phyloP scores from a whole-genome alignment of 2,797 vertebrate species.

The Hephaestus fuliginosus region DNA sequence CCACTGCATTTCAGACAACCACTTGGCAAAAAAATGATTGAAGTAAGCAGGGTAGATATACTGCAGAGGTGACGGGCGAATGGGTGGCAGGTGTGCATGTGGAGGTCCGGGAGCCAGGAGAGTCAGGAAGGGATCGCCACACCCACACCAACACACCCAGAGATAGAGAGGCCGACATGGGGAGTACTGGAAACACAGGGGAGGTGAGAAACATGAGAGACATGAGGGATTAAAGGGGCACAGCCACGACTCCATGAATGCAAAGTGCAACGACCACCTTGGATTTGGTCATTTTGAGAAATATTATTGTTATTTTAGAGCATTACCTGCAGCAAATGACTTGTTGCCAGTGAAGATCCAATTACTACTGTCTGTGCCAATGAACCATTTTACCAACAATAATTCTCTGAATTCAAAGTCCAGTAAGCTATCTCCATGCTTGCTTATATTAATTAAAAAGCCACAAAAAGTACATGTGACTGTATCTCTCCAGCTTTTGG shows the following conservation, averaged over 20 bases:
- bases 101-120: too few species aligned
- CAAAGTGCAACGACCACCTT: neutral
- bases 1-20: too few species aligned
- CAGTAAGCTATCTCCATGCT: neutral
- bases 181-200: too few species aligned
- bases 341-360: neutral
- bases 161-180: too few species aligned
- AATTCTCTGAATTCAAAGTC: neutral
- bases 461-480: neutral
- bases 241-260: neutral
- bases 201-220: too few species aligned
- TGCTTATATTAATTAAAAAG: neutral
- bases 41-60: too few species aligned
- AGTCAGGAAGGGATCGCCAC: too few species aligned
- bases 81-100: too few species aligned
- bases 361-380: neutral
- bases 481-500: neutral
- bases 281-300: neutral
- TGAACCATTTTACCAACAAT: neutral
- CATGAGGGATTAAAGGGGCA: too few species aligned
- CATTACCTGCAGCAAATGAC: neutral
- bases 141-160: too few species aligned
- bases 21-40: too few species aligned
- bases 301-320: neutral
- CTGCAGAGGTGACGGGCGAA: too few species aligned